These are phyloP conservation scores for Periophthalmus modestus DNA, from an alignment of 2,113 vertebrate species.

Conservation along the genomic window DNA sequence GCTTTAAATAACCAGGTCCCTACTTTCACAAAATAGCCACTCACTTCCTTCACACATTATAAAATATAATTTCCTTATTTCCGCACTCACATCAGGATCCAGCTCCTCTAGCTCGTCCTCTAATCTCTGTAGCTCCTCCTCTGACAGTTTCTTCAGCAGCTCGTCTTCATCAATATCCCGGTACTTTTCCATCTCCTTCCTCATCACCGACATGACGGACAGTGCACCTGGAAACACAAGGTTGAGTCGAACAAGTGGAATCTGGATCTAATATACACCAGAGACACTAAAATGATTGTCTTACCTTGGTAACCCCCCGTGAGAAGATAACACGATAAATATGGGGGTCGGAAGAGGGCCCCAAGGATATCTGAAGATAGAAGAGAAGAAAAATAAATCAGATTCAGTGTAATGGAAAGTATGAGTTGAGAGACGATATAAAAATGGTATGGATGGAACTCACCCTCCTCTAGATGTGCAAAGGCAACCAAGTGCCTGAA, in stretches of 20 bases:
- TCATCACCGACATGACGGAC: constrained; percentile 82
- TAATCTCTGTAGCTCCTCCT: constrained; percentile 90
- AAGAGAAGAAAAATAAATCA: neutral
- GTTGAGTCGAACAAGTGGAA: neutral
- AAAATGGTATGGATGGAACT: neutral
- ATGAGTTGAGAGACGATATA: neutral
- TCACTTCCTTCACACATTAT: neutral
- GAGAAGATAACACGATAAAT: constrained; percentile 21
- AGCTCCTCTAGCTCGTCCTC: constrained; percentile 95
- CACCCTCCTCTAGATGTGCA: constrained; percentile 36
- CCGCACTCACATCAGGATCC: constrained; percentile 92
- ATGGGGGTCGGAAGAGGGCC: constrained; percentile 12
- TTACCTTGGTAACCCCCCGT: constrained; percentile 40
- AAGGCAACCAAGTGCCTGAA: constrained; percentile 41
- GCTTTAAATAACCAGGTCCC: constrained; percentile 1
- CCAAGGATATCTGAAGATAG: constrained; percentile 19
- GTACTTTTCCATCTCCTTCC: constrained; percentile 95
- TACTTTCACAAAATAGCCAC: neutral
- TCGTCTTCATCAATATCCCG: constrained; percentile 95
- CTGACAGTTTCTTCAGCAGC: constrained; percentile 90
- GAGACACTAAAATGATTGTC: constrained; percentile 2
- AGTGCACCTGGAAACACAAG: constrained; percentile 37
- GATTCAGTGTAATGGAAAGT: neutral
- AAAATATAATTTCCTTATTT: neutral
- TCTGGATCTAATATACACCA: neutral